phyloP scores from a whole-genome alignment of 1,140 invertebrate genomes.

The Drosophila pruinosa region DNA sequence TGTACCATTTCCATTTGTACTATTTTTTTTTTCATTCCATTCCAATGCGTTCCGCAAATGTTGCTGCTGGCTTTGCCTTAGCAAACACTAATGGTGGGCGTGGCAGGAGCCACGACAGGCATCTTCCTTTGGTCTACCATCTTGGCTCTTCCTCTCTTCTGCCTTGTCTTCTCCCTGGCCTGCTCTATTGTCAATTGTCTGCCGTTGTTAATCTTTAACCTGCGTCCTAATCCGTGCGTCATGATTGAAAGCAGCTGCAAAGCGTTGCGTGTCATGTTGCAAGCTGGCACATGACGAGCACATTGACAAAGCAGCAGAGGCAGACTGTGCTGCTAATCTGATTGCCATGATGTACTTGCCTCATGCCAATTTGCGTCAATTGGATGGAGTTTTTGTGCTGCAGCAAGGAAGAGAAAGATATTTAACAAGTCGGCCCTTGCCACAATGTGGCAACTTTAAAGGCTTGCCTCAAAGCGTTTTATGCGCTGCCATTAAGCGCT shows the following conservation, averaged over 20 bases:
- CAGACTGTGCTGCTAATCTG: constrained; percentile 53
- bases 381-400: constrained; percentile 23
- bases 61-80: constrained; percentile 41
- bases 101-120: constrained; percentile 4
- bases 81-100: constrained; percentile 19
- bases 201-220: constrained; percentile 73
- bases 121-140: neutral
- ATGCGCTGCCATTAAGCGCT: constrained; percentile 14
- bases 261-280: constrained; percentile 40
- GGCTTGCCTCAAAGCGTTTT: constrained; percentile 13
- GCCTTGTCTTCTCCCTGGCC: neutral
- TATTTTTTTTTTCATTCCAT: neutral
- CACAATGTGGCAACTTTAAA: constrained; percentile 18
- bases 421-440: neutral
- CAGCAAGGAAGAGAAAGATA: too few species aligned
- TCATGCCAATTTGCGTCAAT: constrained; percentile 71
- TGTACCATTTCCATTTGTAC: neutral
- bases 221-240: constrained; percentile 75
- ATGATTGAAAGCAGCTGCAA: constrained; percentile 75
- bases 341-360: constrained; percentile 62
- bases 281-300: constrained; percentile 53
- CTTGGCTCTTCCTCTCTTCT: neutral
- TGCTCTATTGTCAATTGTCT: constrained; percentile 8
- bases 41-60: neutral
- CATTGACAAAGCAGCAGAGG: constrained; percentile 24